A percentile compares a stretch with the other conserved stretches of the same genome.
phyloP scores from a whole-genome alignment of 2,888 invertebrate species.

The Nesidiocoris tenuis region DNA sequence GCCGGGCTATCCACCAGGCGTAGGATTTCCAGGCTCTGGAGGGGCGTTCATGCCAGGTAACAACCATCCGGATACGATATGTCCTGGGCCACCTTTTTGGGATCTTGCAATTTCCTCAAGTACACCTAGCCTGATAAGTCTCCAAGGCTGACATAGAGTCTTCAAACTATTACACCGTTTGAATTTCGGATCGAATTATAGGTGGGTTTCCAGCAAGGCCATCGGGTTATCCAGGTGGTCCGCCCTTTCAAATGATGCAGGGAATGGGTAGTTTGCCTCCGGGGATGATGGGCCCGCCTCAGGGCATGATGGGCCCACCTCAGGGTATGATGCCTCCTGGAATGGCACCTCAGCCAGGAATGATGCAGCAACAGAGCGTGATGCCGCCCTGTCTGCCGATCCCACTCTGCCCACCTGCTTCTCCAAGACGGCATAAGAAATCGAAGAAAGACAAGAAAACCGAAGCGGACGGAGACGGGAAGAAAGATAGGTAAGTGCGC shows the following conservation, averaged over 20 bases:
- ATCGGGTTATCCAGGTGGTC: constrained; percentile 8
- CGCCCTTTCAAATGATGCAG: background rate
- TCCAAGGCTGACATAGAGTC: too few relatives aligned
- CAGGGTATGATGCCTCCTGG: constrained; percentile 5
- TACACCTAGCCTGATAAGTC: too few relatives aligned
- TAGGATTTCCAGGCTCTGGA: background rate
- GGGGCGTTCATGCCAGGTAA: background rate
- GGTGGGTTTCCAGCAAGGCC: background rate
- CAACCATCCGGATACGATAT: too few relatives aligned
- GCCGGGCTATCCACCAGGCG: background rate
- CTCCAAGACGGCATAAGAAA: constrained; percentile 8
- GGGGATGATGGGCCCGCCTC: constrained; percentile 24
- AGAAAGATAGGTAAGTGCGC: too few relatives aligned
- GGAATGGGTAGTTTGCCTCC: background rate
- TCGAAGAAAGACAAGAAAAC: constrained; percentile 8
- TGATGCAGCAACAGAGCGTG: constrained; percentile 17
- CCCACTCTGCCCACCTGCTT: background rate
- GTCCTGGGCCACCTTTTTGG: too few relatives aligned
- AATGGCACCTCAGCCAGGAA: constrained; percentile 11
- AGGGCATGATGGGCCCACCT: constrained; percentile 13
- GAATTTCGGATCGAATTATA: too few relatives aligned
- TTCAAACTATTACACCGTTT: too few relatives aligned
- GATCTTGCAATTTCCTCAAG: too few relatives aligned
- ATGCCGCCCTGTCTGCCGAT: background rate
- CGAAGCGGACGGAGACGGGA: too few relatives aligned